phyloP scores from a whole-genome alignment of 1,140 invertebrate genomes.

The Sycobia sp. region DNA sequence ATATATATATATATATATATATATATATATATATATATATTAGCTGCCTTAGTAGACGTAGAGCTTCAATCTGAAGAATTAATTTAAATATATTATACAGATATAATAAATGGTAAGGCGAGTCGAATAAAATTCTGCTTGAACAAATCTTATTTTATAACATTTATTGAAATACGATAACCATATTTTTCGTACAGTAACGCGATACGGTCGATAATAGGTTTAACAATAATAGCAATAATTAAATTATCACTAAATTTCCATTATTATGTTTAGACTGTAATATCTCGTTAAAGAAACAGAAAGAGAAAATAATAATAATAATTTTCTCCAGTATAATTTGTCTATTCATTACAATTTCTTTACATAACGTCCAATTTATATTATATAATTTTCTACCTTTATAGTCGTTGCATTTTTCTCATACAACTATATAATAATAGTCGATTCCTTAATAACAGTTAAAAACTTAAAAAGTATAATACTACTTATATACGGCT shows the following conservation, averaged over 20 bases:
- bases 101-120: too few relatives aligned
- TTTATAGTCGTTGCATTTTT: too few relatives aligned
- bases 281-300: slow-evolving; percentile 9
- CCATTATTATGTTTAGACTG: slow-evolving; percentile 6
- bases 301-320: too few relatives aligned
- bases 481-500: slow-evolving; percentile 34
- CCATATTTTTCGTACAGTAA: slow-evolving; percentile 37
- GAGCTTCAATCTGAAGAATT: too few relatives aligned
- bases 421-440: too few relatives aligned
- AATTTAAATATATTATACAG: background rate
- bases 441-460: background rate
- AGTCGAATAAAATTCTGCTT: background rate
- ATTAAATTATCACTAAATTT: slow-evolving; percentile 37
- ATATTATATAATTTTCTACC: too few relatives aligned
- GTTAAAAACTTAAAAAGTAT: slow-evolving; percentile 29
- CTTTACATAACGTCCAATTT: too few relatives aligned
- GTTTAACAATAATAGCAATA: slow-evolving; percentile 41
- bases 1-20: too few relatives aligned
- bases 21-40: too few relatives aligned
- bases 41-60: too few relatives aligned
- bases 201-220: slow-evolving; percentile 36
- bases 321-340: too few relatives aligned
- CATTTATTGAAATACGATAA: slow-evolving; percentile 38
- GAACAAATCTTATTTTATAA: slow-evolving; percentile 23
- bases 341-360: too few relatives aligned